Conservation (phyloP, 2,797 vertebrate genomes). For the Aselliscus stoliczkanus region DNA sequence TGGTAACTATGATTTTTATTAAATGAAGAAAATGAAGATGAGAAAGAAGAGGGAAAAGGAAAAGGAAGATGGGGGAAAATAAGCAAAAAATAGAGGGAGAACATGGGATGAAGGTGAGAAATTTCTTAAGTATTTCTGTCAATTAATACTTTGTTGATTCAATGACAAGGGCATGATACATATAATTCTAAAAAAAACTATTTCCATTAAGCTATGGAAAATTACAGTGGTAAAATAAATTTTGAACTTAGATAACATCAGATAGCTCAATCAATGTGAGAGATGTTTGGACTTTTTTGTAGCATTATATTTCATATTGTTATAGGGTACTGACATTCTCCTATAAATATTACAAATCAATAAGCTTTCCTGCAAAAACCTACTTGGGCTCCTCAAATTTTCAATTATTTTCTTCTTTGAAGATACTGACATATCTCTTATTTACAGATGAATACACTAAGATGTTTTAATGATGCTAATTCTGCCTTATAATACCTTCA, state of each 20-base stretch:
- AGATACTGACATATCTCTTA: neutral
- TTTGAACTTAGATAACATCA: neutral
- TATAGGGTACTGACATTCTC: neutral
- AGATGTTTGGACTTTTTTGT: neutral
- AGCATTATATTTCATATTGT: neutral
- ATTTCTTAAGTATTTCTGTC: neutral
- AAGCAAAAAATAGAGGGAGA: neutral
- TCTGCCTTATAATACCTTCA: neutral
- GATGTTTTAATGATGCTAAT: neutral
- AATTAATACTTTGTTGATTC: neutral
- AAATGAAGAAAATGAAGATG: neutral
- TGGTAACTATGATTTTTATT: neutral
- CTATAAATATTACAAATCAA: neutral
- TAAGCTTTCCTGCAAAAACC: neutral
- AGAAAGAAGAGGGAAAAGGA: neutral
- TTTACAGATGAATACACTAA: neutral
- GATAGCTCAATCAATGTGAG: neutral
- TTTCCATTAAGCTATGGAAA: neutral
- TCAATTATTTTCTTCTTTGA: neutral
- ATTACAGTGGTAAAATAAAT: neutral
- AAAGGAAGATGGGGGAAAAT: neutral
- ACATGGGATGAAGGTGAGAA: neutral
- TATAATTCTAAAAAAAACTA: neutral
- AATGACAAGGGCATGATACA: neutral
- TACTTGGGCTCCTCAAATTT: neutral